A percentile compares a stretch with the other conserved stretches of the same genome.
phyloP scores from a whole-genome alignment of 2,797 vertebrate species.

The Melanotaenia parkinsoni region DNA sequence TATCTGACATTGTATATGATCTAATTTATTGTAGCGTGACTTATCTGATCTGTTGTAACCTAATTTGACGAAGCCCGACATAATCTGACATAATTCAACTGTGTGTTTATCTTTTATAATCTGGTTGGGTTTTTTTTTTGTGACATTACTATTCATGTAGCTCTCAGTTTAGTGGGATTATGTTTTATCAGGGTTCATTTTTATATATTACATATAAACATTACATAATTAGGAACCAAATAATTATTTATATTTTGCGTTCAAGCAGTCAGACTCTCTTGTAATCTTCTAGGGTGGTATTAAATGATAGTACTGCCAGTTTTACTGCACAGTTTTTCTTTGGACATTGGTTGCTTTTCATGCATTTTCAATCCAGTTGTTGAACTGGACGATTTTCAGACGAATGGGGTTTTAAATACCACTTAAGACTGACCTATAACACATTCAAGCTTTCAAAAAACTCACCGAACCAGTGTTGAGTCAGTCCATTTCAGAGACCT shows the following conservation, averaged over 20 bases:
- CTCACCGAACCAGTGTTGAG: not conserved
- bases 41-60: constrained; percentile 1
- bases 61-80: constrained; percentile 4
- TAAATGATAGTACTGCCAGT: not conserved
- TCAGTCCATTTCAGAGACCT: not conserved
- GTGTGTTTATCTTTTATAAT: constrained; percentile 13
- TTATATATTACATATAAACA: not conserved
- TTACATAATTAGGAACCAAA: not conserved
- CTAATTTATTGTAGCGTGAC: not conserved
- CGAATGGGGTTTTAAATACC: not conserved
- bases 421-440: not conserved
- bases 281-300: not conserved
- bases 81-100: constrained; percentile 30
- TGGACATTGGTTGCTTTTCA: not conserved
- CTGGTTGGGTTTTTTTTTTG: not conserved
- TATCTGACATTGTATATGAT: constrained; percentile 11
- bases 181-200: not conserved
- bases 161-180: not conserved
- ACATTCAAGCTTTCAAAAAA: not conserved
- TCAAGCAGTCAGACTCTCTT: not conserved
- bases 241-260: not conserved
- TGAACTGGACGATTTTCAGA: not conserved
- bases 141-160: not conserved
- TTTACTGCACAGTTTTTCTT: too few species aligned
- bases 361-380: not conserved